Evolutionary conservation across 2,888 invertebrate species (phyloP).

Genomic region (Plusia festucae): DNA sequence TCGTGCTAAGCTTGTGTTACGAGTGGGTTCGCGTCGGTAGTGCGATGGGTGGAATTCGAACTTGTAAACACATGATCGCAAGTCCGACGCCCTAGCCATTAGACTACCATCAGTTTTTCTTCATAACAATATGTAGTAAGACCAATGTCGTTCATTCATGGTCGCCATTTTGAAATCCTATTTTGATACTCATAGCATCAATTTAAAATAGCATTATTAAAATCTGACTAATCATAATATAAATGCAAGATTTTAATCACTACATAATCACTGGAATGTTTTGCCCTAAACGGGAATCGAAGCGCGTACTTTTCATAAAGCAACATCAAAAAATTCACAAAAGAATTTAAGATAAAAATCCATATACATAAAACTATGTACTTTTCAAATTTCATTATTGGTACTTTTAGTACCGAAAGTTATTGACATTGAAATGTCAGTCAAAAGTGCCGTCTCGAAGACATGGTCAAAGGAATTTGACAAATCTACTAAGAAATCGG

Average conservation of each 20-base stretch:
- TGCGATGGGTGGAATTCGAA: too few species aligned
- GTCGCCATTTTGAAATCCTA: background rate
- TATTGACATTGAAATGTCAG: background rate
- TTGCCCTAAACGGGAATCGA: background rate
- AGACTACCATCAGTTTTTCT: too few species aligned
- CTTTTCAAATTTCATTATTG: conserved; percentile 8
- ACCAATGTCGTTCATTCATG: background rate
- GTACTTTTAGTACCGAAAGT: conserved; percentile 11
- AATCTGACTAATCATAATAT: background rate
- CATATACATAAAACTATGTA: conserved; percentile 10
- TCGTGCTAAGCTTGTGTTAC: too few species aligned
- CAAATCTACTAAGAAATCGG: background rate
- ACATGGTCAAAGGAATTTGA: background rate
- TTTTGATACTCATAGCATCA: background rate
- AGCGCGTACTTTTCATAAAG: conserved; percentile 1
- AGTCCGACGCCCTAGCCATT: too few species aligned
- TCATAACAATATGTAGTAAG: background rate
- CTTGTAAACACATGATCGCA: too few species aligned
- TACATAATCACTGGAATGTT: background rate
- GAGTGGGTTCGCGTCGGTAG: too few species aligned
- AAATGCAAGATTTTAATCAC: background rate
- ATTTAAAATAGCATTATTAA: background rate
- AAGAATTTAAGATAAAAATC: conserved; percentile 7
- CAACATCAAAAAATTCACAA: conserved; percentile 11
- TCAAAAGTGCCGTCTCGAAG: conserved; percentile 2